A percentile compares a stretch with the other conserved stretches of the same genome.
Conservation (phyloP, 2,888 invertebrate genomes). For the Philereme vetulata region DNA sequence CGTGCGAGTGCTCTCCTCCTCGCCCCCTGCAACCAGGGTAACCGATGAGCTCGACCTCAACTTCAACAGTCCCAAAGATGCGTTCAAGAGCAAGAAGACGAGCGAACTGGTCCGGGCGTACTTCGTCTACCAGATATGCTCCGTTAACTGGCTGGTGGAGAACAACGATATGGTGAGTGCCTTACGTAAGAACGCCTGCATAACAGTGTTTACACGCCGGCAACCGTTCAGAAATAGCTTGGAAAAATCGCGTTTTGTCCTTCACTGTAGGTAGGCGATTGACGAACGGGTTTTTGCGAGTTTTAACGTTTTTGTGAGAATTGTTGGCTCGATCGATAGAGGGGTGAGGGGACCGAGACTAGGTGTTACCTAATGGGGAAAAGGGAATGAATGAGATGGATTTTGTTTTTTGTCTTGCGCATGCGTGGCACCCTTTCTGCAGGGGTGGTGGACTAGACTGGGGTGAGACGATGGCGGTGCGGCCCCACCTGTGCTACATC, state of each 20-base stretch:
- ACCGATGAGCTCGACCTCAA: slow-evolving; percentile 90
- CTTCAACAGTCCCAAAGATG: slow-evolving; percentile 94
- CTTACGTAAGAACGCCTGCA: slow-evolving; percentile 66
- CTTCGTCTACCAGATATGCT: slow-evolving; percentile 96
- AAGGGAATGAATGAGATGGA: slow-evolving; percentile 55
- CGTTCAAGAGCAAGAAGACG: slow-evolving; percentile 98
- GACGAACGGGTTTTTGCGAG: slow-evolving; percentile 37
- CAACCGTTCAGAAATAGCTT: slow-evolving; percentile 55
- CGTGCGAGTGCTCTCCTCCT: slow-evolving; percentile 60
- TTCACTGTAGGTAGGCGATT: slow-evolving; percentile 38
- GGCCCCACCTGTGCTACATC: slow-evolving; percentile 8
- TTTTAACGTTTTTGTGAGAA: slow-evolving; percentile 34
- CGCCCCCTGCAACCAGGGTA: slow-evolving; percentile 50
- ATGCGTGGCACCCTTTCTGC: slow-evolving; percentile 47
- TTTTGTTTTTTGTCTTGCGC: slow-evolving; percentile 50
- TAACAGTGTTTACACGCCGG: slow-evolving; percentile 54
- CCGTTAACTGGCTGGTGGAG: slow-evolving; percentile 93
- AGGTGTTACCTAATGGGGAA: slow-evolving; percentile 50
- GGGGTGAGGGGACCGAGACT: slow-evolving; percentile 41
- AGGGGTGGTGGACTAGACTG: slow-evolving; percentile 13
- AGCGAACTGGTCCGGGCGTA: slow-evolving; percentile 95
- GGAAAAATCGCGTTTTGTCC: slow-evolving; percentile 53
- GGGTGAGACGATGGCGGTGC: slow-evolving; percentile 13
- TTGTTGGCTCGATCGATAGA: slow-evolving; percentile 37
- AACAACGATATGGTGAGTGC: slow-evolving; percentile 95